A percentile compares a stretch with the other conserved stretches of the same genome.
Evolutionary conservation across 2,797 vertebrate species (phyloP).

Genomic region (Lophotriccus pileatus): DNA sequence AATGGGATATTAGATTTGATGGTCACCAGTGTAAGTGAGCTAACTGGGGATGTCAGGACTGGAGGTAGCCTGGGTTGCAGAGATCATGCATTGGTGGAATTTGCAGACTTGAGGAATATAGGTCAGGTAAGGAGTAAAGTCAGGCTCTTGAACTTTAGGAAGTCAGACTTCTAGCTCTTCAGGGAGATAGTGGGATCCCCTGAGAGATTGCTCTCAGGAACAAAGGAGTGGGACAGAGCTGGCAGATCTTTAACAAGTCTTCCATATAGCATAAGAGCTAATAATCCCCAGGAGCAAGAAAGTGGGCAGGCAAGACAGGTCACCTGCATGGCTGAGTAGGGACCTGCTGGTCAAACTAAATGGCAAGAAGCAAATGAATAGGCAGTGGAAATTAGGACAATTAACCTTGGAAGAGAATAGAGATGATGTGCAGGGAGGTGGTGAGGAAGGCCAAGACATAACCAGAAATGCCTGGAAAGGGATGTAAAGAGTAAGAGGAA

Average conservation of each 20-base stretch:
- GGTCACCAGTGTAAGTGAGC: not conserved
- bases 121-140: not conserved
- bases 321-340: not conserved
- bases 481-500: not conserved
- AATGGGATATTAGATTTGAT: not conserved
- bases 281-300: not conserved
- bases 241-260: not conserved
- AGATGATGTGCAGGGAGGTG: not conserved
- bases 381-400: not conserved
- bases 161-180: not conserved
- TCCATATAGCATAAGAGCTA: not conserved
- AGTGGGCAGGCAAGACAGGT: not conserved
- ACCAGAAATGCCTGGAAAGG: not conserved
- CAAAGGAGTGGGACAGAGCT: not conserved
- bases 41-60: fast-evolving
- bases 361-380: not conserved
- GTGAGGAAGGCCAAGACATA: not conserved
- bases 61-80: not conserved
- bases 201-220: too few relatives aligned
- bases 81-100: too few relatives aligned
- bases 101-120: not conserved
- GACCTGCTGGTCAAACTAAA: not conserved
- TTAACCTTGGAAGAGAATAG: not conserved
- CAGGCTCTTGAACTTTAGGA: not conserved
- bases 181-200: not conserved